phyloP scores from a whole-genome alignment of 2,113 vertebrate species.

The Hypomesus transpacificus region DNA sequence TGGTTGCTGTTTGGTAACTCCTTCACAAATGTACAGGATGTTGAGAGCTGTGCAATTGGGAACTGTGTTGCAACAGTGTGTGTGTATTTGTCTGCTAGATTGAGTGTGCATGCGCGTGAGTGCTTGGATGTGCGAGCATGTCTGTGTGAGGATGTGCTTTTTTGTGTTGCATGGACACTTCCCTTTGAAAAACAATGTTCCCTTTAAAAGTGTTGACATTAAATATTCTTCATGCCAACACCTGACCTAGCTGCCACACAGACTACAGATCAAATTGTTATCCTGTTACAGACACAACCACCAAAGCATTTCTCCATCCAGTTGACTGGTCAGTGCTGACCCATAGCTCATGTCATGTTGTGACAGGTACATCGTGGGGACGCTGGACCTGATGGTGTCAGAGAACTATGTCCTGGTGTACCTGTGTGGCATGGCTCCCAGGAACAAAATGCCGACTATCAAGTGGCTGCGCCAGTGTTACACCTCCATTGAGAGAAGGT shows the following conservation, averaged over 20 bases:
- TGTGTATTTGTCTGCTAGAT: background rate
- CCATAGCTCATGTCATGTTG: background rate
- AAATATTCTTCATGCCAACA: background rate
- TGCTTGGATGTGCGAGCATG: background rate
- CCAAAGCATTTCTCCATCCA: too few relatives aligned
- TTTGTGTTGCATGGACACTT: background rate
- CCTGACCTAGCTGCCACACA: background rate
- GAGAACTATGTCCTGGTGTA: conserved; percentile 81
- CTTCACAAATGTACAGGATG: too few relatives aligned
- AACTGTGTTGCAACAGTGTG: background rate
- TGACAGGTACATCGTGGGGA: conserved; percentile 79
- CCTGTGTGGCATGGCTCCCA: conserved; percentile 72
- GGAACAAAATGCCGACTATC: conserved; percentile 75
- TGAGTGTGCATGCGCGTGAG: background rate
- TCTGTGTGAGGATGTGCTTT: background rate
- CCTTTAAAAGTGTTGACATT: too few relatives aligned
- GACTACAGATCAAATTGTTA: too few relatives aligned
- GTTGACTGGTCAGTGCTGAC: too few relatives aligned
- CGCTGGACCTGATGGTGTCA: conserved; percentile 78
- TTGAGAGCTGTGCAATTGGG: too few relatives aligned
- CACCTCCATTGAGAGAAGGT: conserved; percentile 73
- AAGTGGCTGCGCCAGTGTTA: conserved; percentile 81
- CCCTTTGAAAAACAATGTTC: too few relatives aligned
- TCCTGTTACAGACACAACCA: background rate
- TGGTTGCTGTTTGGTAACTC: too few relatives aligned